Evolutionary conservation across 2,113 vertebrate genomes (phyloP).

Genomic region (Odocoileus virginianus): DNA sequence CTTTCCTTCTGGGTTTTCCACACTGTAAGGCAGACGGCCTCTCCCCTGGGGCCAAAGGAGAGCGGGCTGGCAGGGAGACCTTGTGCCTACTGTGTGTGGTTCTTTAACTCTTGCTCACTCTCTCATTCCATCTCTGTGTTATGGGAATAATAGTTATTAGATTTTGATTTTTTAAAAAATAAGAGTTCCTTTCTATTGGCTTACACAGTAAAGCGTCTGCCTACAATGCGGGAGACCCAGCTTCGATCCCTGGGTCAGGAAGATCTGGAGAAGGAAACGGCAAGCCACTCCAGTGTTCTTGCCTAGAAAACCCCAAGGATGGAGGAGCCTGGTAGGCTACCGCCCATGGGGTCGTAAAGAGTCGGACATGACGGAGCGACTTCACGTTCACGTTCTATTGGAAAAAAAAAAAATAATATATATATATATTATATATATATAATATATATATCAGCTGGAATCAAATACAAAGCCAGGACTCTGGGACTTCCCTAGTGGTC

Average conservation of each 20-base stretch:
- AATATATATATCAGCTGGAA: background rate
- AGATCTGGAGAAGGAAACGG: no score
- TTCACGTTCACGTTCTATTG: background rate
- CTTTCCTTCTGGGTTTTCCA: slow-evolving; percentile 4
- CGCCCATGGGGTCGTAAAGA: no score
- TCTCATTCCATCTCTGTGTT: background rate
- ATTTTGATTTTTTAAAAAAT: background rate
- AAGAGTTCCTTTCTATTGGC: background rate
- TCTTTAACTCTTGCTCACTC: background rate
- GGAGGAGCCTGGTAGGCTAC: no score
- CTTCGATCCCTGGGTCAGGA: no score
- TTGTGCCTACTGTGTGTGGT: background rate
- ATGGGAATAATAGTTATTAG: no score
- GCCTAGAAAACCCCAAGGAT: no score
- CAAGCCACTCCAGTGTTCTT: no score
- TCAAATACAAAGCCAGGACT: background rate
- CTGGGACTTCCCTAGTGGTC: background rate
- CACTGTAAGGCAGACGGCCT: background rate
- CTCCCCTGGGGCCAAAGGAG: background rate
- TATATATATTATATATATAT: background rate
- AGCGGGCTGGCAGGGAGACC: background rate
- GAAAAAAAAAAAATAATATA: background rate
- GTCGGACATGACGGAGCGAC: no score
- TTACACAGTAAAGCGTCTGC: no score
- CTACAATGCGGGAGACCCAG: no score